Evolutionary conservation across 1,140 invertebrate genomes (phyloP).

Genomic region (Pararge aegeria): DNA sequence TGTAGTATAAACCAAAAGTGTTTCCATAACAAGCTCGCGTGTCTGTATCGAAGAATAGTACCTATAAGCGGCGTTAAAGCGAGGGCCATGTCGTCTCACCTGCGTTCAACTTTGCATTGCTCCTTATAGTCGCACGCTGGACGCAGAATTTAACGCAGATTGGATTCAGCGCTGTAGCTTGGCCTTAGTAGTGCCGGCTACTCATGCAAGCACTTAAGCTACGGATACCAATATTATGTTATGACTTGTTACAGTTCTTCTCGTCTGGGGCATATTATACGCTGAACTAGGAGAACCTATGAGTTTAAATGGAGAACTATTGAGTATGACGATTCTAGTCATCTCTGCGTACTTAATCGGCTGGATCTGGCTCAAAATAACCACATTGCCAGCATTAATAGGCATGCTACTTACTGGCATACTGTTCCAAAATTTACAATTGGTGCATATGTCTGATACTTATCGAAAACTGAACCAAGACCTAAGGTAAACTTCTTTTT

Average conservation of each 20-base stretch:
- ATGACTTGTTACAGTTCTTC: conserved; percentile 76
- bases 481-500: conserved; percentile 72
- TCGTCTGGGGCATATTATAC: conserved; percentile 88
- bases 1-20: too few species aligned
- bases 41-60: too few species aligned
- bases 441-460: conserved; percentile 84
- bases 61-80: too few species aligned
- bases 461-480: conserved; percentile 84
- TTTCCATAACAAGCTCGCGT: too few species aligned
- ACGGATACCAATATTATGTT: too few species aligned
- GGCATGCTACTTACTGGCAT: conserved; percentile 93
- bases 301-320: conserved; percentile 87
- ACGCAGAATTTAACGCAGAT: too few species aligned
- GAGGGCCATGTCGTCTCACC: too few species aligned
- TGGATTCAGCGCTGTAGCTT: too few species aligned
- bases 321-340: conserved; percentile 87
- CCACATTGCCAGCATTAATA: conserved; percentile 91
- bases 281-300: conserved; percentile 86
- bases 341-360: conserved; percentile 91
- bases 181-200: too few species aligned
- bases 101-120: too few species aligned
- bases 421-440: conserved; percentile 87
- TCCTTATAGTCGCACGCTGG: too few species aligned
- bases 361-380: conserved; percentile 85
- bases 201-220: too few species aligned